Conservation (phyloP, 2,113 vertebrate species). For the Ailurus styani region DNA sequence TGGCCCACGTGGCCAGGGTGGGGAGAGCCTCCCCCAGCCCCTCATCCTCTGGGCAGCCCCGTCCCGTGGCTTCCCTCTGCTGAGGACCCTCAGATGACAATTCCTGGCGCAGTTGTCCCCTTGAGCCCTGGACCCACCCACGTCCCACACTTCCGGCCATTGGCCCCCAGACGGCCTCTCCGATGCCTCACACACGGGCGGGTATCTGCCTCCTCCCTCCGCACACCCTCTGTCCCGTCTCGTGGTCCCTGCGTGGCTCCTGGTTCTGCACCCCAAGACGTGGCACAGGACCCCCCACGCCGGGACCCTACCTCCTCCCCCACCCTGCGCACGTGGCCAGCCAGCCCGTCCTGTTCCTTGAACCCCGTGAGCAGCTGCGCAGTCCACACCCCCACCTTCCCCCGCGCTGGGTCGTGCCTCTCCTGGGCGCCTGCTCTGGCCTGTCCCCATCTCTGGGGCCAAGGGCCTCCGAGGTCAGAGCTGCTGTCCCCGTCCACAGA, state of each 20-base stretch:
- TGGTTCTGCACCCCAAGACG: accelerated
- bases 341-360: background rate
- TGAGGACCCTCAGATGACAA: background rate
- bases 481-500: accelerated
- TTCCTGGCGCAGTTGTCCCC: accelerated
- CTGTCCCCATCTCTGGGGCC: background rate
- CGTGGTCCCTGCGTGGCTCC: accelerated
- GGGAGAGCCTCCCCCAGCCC: background rate
- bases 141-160: accelerated
- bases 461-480: background rate
- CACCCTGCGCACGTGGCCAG: background rate
- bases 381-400: no score
- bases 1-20: accelerated
- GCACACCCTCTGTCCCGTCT: background rate
- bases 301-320: no score
- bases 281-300: accelerated
- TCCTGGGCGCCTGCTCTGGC: accelerated
- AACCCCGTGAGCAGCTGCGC: background rate
- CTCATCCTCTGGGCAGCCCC: accelerated
- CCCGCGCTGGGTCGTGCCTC: background rate
- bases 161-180: accelerated
- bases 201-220: background rate
- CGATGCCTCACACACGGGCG: accelerated
- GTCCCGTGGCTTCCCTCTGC: accelerated
- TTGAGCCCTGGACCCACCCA: accelerated